Evolutionary conservation across 1,140 invertebrate genomes (phyloP).

Genomic region (Semibalanus balanoides): DNA sequence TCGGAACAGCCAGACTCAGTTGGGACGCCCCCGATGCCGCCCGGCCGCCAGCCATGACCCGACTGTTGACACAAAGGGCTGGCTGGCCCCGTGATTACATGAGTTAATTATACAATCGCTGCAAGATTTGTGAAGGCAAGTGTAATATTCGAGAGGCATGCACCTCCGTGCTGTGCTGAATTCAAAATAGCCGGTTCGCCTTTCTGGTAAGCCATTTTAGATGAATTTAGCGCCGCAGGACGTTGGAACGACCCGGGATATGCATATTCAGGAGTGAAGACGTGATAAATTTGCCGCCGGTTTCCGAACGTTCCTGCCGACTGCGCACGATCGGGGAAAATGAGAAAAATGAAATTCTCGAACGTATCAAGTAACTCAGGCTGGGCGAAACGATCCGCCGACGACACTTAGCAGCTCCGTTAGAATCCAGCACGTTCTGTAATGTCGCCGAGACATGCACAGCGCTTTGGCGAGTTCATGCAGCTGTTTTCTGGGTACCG

Average conservation of each 20-base stretch:
- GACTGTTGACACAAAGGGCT: neutral
- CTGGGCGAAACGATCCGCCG: neutral
- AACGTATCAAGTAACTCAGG: neutral
- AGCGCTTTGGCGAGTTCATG: no score
- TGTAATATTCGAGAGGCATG: neutral
- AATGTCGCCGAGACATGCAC: no score
- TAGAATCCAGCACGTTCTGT: no score
- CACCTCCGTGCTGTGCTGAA: neutral
- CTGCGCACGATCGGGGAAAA: neutral
- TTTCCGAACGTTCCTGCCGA: neutral
- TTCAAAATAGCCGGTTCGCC: constrained; percentile 1
- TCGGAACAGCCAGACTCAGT: no score
- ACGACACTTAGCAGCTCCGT: no score
- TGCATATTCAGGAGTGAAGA: neutral
- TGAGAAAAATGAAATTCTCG: neutral
- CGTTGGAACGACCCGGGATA: neutral
- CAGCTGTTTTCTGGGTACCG: no score
- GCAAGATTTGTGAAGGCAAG: neutral
- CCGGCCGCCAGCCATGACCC: neutral
- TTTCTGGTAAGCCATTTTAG: neutral
- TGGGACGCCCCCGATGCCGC: no score
- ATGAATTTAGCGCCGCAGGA: neutral
- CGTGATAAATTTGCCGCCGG: neutral
- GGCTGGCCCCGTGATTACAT: neutral
- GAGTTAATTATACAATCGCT: neutral